phyloP scores from a whole-genome alignment of 2,113 vertebrate species.

The Microtus pennsylvanicus region DNA sequence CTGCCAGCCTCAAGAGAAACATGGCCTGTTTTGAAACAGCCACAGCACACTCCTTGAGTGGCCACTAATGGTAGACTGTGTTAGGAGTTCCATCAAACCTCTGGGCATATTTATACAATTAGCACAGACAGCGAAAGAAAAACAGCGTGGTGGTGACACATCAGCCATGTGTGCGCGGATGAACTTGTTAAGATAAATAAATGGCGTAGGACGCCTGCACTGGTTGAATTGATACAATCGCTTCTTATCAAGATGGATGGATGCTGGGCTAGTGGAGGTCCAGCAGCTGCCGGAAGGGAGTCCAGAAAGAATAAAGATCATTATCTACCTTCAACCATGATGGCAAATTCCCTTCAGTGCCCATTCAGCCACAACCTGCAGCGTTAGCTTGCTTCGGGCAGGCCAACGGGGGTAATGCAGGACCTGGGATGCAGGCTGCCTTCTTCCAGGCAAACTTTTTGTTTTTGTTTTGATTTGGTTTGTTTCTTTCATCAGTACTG shows the following conservation, averaged over 20 bases:
- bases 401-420: not conserved
- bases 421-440: not conserved
- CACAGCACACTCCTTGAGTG: not conserved
- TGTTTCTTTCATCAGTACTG: not conserved
- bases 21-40: not conserved
- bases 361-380: not conserved
- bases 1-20: not conserved
- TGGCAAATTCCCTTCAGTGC: fast-evolving
- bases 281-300: not conserved
- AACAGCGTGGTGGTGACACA: slow-evolving; percentile 39
- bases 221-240: slow-evolving; percentile 77
- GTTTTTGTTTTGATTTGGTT: not conserved
- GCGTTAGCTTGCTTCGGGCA: fast-evolving
- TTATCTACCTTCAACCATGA: not conserved
- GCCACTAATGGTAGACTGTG: not conserved
- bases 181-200: slow-evolving; percentile 58
- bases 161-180: slow-evolving; percentile 21
- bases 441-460: fast-evolving
- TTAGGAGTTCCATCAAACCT: slow-evolving; percentile 42
- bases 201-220: not conserved
- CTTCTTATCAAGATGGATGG: slow-evolving; percentile 76
- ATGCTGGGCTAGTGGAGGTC: slow-evolving; percentile 36
- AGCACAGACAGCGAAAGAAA: not conserved
- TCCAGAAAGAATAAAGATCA: slow-evolving; percentile 29
- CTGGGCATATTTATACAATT: slow-evolving; percentile 56